Conservation (phyloP, 2,113 vertebrate species). For the Azemiops feae region DNA sequence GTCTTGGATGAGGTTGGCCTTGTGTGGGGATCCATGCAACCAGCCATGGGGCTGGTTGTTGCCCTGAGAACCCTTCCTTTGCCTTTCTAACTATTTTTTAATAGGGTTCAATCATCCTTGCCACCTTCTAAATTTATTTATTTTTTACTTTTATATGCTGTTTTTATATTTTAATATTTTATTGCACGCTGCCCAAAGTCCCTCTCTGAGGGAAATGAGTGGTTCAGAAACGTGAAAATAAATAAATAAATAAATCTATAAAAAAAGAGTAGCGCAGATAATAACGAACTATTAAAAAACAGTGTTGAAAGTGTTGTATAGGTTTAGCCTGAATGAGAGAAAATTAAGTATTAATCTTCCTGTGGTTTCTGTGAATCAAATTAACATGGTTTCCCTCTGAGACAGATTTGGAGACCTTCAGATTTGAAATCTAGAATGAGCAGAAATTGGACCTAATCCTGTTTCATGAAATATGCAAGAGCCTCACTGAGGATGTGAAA, state of each 20-base stretch:
- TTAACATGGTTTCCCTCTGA: not conserved
- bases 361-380: not conserved
- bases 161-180: not conserved
- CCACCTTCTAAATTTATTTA: not conserved
- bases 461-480: not conserved
- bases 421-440: not conserved
- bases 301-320: not conserved
- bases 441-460: not conserved
- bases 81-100: not conserved
- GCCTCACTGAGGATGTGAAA: not conserved
- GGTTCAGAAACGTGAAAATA: not conserved
- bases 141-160: not conserved
- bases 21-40: not conserved
- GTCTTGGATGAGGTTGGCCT: not conserved
- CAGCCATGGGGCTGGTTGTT: not conserved
- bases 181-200: not conserved
- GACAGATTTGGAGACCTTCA: not conserved
- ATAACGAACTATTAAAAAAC: not conserved
- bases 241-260: not conserved
- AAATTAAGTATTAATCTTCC: not conserved
- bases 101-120: not conserved
- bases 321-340: not conserved
- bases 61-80: not conserved
- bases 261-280: not conserved
- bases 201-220: not conserved